Conservation (phyloP, 2,113 vertebrate genomes). For the Pagrus major region DNA sequence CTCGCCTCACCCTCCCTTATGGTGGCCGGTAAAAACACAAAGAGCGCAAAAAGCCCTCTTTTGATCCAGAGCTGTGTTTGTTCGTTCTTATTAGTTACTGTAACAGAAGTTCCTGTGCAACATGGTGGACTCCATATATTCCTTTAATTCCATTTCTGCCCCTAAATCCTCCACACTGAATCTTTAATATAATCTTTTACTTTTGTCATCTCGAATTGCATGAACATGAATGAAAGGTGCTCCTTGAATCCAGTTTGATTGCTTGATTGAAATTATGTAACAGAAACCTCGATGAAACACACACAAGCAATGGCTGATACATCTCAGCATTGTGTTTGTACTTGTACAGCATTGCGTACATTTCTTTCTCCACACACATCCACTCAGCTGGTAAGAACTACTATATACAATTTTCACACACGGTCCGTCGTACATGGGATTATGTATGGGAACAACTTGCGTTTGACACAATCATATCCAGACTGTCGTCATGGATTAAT, state of each 20-base stretch:
- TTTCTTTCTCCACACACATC: not conserved
- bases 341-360: not conserved
- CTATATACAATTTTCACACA: slow-evolving; percentile 20
- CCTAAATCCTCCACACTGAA: no score
- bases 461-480: slow-evolving; percentile 33
- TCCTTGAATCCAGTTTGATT: not conserved
- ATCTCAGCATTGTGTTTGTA: not conserved
- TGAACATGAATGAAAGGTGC: not conserved
- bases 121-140: no score
- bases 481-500: slow-evolving; percentile 46
- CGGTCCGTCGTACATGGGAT: slow-evolving; percentile 22
- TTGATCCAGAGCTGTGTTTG: no score
- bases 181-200: no score
- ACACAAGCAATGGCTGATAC: not conserved
- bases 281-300: not conserved
- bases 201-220: not conserved
- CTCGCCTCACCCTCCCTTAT: no score
- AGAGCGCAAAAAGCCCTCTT: no score
- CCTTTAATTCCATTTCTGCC: no score
- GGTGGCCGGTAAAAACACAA: no score
- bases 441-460: slow-evolving; percentile 24
- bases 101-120: no score
- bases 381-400: not conserved
- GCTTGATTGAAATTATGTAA: not conserved
- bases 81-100: no score